Percentiles rank a stretch among this genome's conserved stretches.
Evolutionary conservation across 2,113 vertebrate species (phyloP).

Genomic region (Sinocyclocheilus anophthalmus): DNA sequence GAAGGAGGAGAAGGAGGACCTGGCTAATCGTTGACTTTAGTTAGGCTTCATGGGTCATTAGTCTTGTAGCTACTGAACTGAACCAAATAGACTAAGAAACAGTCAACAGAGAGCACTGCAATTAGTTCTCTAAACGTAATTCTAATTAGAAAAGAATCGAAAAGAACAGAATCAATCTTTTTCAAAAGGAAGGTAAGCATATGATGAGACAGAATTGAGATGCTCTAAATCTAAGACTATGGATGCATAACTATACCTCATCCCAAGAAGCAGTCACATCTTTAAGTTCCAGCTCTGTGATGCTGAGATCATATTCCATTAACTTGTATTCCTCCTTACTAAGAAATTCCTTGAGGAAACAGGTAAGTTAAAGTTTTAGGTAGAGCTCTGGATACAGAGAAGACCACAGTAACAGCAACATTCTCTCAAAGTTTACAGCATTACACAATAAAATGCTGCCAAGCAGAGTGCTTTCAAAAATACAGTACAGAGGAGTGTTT

Average conservation of each 20-base stretch:
- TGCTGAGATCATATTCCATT: slow-evolving; percentile 92
- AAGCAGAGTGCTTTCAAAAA: background rate
- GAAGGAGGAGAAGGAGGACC: too few relatives aligned
- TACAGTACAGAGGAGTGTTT: background rate
- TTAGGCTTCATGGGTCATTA: slow-evolving; percentile 57
- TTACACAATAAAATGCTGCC: slow-evolving; percentile 33
- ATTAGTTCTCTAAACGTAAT: background rate
- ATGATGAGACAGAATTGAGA: background rate
- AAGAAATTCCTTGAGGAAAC: slow-evolving; percentile 85
- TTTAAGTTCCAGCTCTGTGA: slow-evolving; percentile 85
- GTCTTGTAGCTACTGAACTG: slow-evolving; percentile 1
- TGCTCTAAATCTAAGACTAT: background rate
- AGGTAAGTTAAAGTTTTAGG: background rate
- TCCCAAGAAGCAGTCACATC: slow-evolving; percentile 97
- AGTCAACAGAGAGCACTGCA: slow-evolving; percentile 49
- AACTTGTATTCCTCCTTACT: slow-evolving; percentile 91
- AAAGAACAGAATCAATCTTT: too few relatives aligned
- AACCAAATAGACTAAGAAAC: slow-evolving; percentile 62
- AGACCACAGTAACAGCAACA: background rate
- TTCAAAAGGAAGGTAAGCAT: too few relatives aligned
- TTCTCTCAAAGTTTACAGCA: slow-evolving; percentile 37
- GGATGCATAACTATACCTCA: slow-evolving; percentile 78
- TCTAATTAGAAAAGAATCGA: background rate
- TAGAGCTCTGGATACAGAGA: slow-evolving; percentile 32
- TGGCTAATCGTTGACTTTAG: slow-evolving; percentile 63